A percentile compares a stretch with the other conserved stretches of the same genome.
These are phyloP conservation scores for Pogonognathellus flavescens DNA, from an alignment of 1,140 invertebrate species.

Conservation along the genomic window DNA sequence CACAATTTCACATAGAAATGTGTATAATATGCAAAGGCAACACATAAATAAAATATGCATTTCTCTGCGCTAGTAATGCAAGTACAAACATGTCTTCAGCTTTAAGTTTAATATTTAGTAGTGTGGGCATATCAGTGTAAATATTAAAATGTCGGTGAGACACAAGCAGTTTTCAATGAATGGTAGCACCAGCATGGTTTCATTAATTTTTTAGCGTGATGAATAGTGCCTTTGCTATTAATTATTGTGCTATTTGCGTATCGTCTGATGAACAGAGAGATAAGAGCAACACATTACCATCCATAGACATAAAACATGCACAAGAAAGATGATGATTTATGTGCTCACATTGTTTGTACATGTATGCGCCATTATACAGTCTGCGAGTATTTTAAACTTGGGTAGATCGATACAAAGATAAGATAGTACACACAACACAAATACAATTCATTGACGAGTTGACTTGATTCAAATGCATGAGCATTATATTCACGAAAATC, in stretches of 20 bases:
- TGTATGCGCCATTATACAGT: neutral
- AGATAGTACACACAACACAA: slow-evolving; percentile 27
- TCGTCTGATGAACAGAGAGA: neutral
- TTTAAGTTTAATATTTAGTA: neutral
- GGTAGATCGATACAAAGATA: slow-evolving; percentile 7
- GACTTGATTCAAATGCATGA: slow-evolving; percentile 20
- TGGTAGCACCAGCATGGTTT: too few relatives aligned
- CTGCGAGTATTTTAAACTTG: slow-evolving; percentile 2
- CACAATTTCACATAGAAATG: too few relatives aligned
- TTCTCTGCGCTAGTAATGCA: too few relatives aligned
- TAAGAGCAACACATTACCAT: too few relatives aligned
- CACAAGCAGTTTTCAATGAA: too few relatives aligned
- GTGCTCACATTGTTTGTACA: slow-evolving; percentile 44
- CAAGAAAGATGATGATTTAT: slow-evolving; percentile 33
- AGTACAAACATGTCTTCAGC: too few relatives aligned
- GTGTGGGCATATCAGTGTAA: neutral
- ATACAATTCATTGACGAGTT: slow-evolving; percentile 30
- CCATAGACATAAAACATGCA: neutral
- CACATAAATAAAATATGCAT: too few relatives aligned
- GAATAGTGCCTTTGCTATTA: too few relatives aligned
- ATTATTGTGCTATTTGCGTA: slow-evolving; percentile 2
- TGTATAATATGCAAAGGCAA: too few relatives aligned
- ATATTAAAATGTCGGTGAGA: too few relatives aligned
- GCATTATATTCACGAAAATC: slow-evolving; percentile 17
- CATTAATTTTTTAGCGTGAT: too few relatives aligned